Conservation (phyloP, 2,888 invertebrate genomes). For the Leucania comma region DNA sequence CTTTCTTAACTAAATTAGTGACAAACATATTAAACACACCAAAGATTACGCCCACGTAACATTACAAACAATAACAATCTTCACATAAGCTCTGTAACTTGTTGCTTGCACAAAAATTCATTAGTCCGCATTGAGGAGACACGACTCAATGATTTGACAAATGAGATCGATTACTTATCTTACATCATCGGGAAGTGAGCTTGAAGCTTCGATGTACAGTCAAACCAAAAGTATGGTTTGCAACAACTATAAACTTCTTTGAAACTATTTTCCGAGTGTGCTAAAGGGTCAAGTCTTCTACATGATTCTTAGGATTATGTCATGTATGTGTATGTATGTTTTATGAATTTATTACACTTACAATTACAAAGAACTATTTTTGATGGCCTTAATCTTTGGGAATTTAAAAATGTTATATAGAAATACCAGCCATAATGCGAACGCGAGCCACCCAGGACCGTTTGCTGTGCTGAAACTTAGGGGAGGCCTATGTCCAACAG, state of each 20-base stretch:
- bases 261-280: too few relatives aligned
- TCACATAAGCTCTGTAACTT: conserved; percentile 36
- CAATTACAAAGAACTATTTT: too few relatives aligned
- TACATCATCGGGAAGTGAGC: conserved; percentile 70
- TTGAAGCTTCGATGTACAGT: conserved; percentile 39
- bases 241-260: not conserved
- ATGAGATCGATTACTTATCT: conserved; percentile 72
- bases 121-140: conserved; percentile 60
- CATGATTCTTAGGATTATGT: too few relatives aligned
- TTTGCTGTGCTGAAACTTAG: too few relatives aligned
- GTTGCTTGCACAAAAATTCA: conserved; percentile 61
- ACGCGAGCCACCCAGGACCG: too few relatives aligned
- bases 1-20: conserved; percentile 48
- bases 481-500: too few relatives aligned
- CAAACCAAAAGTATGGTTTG: not conserved
- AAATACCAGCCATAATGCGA: too few relatives aligned
- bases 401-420: too few relatives aligned
- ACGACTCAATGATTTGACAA: conserved; percentile 73
- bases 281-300: too few relatives aligned
- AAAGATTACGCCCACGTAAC: conserved; percentile 43
- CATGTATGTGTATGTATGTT: too few relatives aligned
- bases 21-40: conserved; percentile 36
- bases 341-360: too few relatives aligned
- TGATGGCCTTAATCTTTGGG: too few relatives aligned
- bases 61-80: conserved; percentile 41